Evolutionary conservation across 1,140 invertebrate genomes (phyloP), one percentile per base, ranked within the genome.

Genomic region (Planococcus citri): DNA sequence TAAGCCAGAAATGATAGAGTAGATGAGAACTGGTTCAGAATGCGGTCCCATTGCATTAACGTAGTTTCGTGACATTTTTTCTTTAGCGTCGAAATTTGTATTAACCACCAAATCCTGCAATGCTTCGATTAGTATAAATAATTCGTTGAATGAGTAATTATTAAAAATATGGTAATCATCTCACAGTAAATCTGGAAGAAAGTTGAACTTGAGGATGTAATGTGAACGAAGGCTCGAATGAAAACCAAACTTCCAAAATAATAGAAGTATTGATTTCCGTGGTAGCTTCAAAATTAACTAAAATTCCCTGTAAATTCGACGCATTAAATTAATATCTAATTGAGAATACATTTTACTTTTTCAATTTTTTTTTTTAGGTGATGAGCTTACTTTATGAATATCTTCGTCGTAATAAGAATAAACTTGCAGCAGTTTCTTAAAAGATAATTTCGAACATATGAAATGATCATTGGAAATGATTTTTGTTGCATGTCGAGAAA

Each of bases 61-160:
- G 76, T 92, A 89, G 80, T 97, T 96, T 72, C 94, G 83, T 73
- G 93, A 93, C 10, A 88, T 86, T 76, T 92, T 89, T 79, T 98
- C 95, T 78, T 98, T 97, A 77, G 92, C 88, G 81, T 98, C 95
- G 79, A 91, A 97, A 74, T 97, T 90, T 17, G 89, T 88, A 72
- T 89, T 91, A 10, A 97, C 88, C 78, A 86, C 82, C 61, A 94
- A 84, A 70, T 81, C 71, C 76, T 78, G 77, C 22, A 33, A 37
- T 20, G n/a, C n/a, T n/a, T n/a, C n/a, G n/a, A n/a, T n/a, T n/a
- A n/a, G n/a, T n/a, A n/a, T n/a, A n/a, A n/a, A n/a, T n/a, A n/a
- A n/a, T n/a, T n/a, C n/a, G n/a, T n/a, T n/a, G n/a, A n/a, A n/a
- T n/a, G n/a, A n/a, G n/a, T n/a, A n/a, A n/a, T n/a, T n/a, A n/a